Conservation (phyloP, 2,888 invertebrate genomes). For the Steinernema scapterisci region DNA sequence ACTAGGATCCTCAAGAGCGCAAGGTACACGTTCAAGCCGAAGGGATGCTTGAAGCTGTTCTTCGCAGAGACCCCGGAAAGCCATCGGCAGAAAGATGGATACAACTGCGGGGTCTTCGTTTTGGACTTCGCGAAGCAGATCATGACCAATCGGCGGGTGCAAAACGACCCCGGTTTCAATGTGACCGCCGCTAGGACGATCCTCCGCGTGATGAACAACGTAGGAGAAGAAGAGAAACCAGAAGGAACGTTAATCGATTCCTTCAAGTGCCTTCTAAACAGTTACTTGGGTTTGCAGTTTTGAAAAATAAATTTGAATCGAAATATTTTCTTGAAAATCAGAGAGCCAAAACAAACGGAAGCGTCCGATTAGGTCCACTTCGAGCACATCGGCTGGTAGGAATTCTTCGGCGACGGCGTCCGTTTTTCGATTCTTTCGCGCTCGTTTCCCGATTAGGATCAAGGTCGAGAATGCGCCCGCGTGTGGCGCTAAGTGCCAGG, state of each 20-base stretch:
- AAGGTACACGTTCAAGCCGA: not conserved
- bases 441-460: slow-evolving; percentile 27
- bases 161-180: not conserved
- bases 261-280: too few relatives aligned
- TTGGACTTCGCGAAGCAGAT: not conserved
- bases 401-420: slow-evolving; percentile 1
- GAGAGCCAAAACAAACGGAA: too few relatives aligned
- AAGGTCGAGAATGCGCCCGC: slow-evolving; percentile 20
- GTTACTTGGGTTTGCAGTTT: too few relatives aligned
- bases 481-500: slow-evolving; percentile 22
- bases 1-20: not conserved
- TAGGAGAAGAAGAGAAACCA: too few relatives aligned
- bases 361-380: not conserved
- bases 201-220: not conserved
- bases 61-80: not conserved
- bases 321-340: too few relatives aligned
- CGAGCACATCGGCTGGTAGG: not conserved
- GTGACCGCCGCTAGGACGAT: not conserved
- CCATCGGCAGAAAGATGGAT: not conserved
- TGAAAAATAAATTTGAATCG: too few relatives aligned
- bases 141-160: not conserved
- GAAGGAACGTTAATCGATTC: too few relatives aligned
- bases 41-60: not conserved
- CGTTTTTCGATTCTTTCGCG: slow-evolving; percentile 28
- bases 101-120: not conserved